Evolutionary conservation across 2,113 vertebrate species (phyloP), one percentile per base, ranked within the genome.

Genomic region (Dunckerocampus dactyliophorus): DNA sequence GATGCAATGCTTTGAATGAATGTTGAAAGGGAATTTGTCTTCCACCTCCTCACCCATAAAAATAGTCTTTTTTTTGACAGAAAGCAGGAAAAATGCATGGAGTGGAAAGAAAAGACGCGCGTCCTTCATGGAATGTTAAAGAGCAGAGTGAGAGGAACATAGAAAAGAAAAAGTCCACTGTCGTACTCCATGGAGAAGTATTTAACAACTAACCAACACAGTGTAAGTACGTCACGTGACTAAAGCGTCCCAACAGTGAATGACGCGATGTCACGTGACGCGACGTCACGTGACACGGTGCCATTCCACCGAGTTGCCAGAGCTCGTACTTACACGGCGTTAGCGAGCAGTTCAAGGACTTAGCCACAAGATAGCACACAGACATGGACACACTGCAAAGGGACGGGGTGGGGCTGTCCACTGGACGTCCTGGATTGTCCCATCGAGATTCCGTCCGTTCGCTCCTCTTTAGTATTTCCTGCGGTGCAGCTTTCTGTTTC

Each of bases 381-480:
- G 55, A 50, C 56, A 45, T 9, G 56, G 37, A 63, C 4, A 65
- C 69, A 75, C 66, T 64, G 74, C 66, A 69, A 1, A 7, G 31
- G 31, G 7, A n/a, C n/a, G 31, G 7, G 31, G 31, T 4, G 31
- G 31, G 31, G 31, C 31, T 34, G 31, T 34, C 24, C 24, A 5
- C 5, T 28, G 10, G 10, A 39, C 37, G 37, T 39, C 39, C 37
- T 39, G 37, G 37, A 11, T 39, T 39, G 37, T 11, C 62, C 63
- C 49, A 11, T 59, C 77, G 69, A 81, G 63, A 67, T 43, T 53
- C 51, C n/a, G 45, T 76, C 79, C 19, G 56, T 79, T 59, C 62
- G 6, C 31, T 8, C 31, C 47, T 2, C 1, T 52, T 50, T 14
- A 57, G 62, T 54, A 74, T 24, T 31, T 53, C 24, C 24, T 51